phyloP scores from a whole-genome alignment of 2,888 invertebrate genomes.

The Macrosoma leucophasiata region DNA sequence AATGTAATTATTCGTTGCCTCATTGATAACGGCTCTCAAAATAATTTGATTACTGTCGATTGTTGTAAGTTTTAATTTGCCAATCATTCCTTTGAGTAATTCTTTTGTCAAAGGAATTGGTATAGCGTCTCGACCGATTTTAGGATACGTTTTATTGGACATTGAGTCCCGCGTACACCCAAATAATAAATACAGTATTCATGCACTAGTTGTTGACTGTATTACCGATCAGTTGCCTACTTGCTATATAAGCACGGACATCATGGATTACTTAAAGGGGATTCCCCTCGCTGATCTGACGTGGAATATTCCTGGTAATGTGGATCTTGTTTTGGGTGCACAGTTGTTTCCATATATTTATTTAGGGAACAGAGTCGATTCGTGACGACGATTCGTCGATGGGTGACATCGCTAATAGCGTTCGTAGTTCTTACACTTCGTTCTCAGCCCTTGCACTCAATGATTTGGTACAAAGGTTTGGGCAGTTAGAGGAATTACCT shows the following conservation, averaged over 20 bases:
- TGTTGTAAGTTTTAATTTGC: conserved; percentile 1
- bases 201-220: conserved; percentile 14
- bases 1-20: neutral
- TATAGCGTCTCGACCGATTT: conserved; percentile 1
- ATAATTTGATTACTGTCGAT: neutral
- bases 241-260: conserved; percentile 1
- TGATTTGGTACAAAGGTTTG: conserved; percentile 7
- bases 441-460: conserved; percentile 3
- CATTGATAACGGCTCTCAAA: conserved; percentile 2
- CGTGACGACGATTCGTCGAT: conserved; percentile 2
- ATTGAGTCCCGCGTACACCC: conserved; percentile 7
- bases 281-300: conserved; percentile 10
- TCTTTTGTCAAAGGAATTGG: conserved; percentile 1
- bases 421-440: neutral
- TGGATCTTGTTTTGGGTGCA: conserved; percentile 11
- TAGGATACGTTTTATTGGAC: conserved; percentile 4
- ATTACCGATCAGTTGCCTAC: conserved; percentile 14
- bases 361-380: conserved; percentile 5
- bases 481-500: conserved; percentile 7
- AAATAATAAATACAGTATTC: conserved; percentile 11
- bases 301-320: conserved; percentile 14
- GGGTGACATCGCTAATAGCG: conserved; percentile 5
- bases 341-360: conserved; percentile 14
- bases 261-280: conserved; percentile 2
- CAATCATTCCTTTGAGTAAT: conserved; percentile 1